A percentile compares a stretch with the other conserved stretches of the same genome.
Evolutionary conservation across 2,888 invertebrate species (phyloP).

Genomic region (Xylocampa areola): DNA sequence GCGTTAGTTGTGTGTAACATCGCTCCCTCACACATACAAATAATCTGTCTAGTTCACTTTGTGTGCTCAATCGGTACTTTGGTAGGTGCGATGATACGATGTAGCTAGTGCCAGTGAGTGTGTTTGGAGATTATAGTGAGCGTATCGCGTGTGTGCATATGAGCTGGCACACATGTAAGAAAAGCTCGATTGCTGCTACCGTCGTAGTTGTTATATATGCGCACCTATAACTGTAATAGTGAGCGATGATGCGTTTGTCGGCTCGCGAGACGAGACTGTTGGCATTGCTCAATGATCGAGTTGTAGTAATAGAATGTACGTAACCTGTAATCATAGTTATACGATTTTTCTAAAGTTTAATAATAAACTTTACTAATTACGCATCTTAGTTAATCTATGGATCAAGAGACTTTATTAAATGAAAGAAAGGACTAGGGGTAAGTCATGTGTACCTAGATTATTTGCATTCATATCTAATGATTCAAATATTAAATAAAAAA

Average conservation of each 20-base stretch:
- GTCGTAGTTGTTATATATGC: constrained; percentile 82
- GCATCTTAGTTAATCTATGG: neutral
- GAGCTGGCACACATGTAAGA: constrained; percentile 77
- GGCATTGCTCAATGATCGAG: constrained; percentile 89
- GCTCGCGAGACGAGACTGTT: constrained; percentile 88
- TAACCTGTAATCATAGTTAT: constrained; percentile 67
- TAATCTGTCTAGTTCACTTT: constrained; percentile 83
- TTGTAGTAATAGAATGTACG: constrained; percentile 84
- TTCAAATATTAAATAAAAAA: no score
- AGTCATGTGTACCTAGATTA: no score
- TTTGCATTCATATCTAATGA: no score
- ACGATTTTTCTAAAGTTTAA: constrained; percentile 9
- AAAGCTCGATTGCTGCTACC: constrained; percentile 85
- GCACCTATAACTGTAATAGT: constrained; percentile 87
- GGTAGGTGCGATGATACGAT: constrained; percentile 75
- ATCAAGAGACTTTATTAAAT: neutral
- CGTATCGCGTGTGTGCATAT: constrained; percentile 75
- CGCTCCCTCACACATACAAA: constrained; percentile 72
- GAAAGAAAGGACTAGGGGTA: no score
- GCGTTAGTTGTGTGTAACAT: constrained; percentile 69
- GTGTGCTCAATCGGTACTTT: constrained; percentile 82
- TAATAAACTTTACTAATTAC: neutral
- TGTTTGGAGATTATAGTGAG: constrained; percentile 73
- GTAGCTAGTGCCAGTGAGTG: constrained; percentile 71
- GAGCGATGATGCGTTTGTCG: constrained; percentile 88